phyloP scores from a whole-genome alignment of 2,888 invertebrate species.

The Trissolcus japonicus region DNA sequence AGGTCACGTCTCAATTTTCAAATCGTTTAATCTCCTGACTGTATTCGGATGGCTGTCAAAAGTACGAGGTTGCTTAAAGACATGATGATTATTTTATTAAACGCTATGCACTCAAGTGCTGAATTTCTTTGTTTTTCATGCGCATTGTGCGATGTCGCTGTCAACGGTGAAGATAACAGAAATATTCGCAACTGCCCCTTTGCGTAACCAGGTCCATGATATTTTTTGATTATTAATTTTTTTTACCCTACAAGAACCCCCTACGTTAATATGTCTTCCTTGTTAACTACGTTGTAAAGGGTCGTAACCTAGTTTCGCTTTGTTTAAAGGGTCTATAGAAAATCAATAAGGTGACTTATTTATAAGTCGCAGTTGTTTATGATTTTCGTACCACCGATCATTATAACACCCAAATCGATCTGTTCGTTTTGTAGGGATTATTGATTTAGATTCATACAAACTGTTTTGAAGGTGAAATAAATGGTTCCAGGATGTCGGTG shows the following conservation, averaged over 20 bases:
- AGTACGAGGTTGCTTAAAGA: not conserved
- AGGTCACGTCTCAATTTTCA: conserved; percentile 26
- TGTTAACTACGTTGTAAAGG: conserved; percentile 40
- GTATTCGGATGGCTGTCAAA: not conserved
- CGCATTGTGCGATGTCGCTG: not conserved
- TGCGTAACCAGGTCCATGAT: not conserved
- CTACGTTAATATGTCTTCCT: not conserved
- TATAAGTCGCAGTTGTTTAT: conserved; percentile 45
- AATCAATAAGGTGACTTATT: conserved; percentile 54
- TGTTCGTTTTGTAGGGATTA: not conserved
- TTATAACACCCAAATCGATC: not conserved
- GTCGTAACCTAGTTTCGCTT: conserved; percentile 48
- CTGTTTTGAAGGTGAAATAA: not conserved
- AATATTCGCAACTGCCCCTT: not conserved
- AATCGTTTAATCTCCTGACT: not conserved
- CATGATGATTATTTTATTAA: not conserved
- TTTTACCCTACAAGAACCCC: not conserved
- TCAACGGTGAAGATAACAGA: not conserved
- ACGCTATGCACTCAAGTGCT: not conserved
- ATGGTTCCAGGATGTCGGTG: not conserved
- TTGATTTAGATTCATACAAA: not conserved
- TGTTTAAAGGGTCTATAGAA: conserved; percentile 52
- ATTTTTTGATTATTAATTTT: not conserved
- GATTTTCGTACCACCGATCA: conserved; percentile 32
- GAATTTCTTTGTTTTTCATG: not conserved